Evolutionary conservation across 2,113 vertebrate species (phyloP).

Genomic region (Eurystomus gularis): DNA sequence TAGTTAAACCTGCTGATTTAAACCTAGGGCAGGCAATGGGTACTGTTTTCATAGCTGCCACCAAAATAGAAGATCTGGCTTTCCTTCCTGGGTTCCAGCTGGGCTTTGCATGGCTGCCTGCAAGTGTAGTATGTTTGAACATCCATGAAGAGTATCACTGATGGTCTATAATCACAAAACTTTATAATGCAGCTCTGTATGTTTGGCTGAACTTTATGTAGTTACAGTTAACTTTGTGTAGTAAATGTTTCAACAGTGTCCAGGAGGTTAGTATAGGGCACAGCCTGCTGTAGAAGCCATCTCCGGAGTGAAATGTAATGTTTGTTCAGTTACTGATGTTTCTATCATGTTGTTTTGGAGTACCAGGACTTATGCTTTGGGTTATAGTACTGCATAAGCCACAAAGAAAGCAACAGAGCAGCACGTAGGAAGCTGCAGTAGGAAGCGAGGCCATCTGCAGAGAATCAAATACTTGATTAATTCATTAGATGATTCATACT

Average conservation of each 20-base stretch:
- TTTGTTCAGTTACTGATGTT: background rate
- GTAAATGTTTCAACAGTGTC: background rate
- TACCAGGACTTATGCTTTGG: background rate
- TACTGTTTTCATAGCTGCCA: background rate
- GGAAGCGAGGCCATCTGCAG: background rate
- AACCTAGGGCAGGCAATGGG: background rate
- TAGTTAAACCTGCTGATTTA: background rate
- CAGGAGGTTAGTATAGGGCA: background rate
- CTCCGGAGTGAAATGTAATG: background rate
- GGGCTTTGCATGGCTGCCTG: background rate
- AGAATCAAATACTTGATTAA: slow-evolving; percentile 30
- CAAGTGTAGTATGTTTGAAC: background rate
- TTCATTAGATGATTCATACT: slow-evolving; percentile 39
- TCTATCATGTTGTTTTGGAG: background rate
- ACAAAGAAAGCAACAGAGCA: background rate
- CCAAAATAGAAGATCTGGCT: background rate
- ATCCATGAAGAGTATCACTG: background rate
- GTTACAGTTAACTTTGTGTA: background rate
- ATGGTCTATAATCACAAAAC: background rate
- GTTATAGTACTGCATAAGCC: background rate
- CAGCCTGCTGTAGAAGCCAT: background rate
- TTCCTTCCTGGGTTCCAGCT: background rate
- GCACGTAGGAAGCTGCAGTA: background rate
- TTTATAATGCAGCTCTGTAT: background rate
- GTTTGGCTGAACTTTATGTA: background rate